Percentiles rank a stretch among this genome's conserved stretches.
These are phyloP conservation scores for Pollenia amentaria DNA, from an alignment of 2,888 invertebrate genomes.

Conservation along the genomic window DNA sequence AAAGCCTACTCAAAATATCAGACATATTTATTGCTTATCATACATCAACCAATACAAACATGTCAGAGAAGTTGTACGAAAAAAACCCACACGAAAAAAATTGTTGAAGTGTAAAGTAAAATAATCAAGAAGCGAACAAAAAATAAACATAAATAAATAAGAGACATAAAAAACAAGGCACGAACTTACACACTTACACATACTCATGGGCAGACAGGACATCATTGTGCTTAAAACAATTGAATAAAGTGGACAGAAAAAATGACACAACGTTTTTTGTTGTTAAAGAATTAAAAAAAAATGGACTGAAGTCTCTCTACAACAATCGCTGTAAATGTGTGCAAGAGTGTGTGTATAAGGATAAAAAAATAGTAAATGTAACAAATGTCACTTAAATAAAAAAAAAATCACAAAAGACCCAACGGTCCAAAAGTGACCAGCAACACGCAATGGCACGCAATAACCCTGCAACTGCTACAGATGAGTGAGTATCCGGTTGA, in stretches of 20 bases:
- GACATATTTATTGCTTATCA: slow-evolving; percentile 77
- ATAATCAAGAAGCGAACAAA: slow-evolving; percentile 62
- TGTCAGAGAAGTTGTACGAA: slow-evolving; percentile 45
- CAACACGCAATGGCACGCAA: slow-evolving; percentile 64
- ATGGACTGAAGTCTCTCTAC: slow-evolving; percentile 7
- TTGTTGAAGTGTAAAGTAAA: slow-evolving; percentile 68
- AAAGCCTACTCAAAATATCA: slow-evolving; percentile 57
- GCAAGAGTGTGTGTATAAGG: slow-evolving; percentile 5
- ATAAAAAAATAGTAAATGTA: slow-evolving; percentile 32
- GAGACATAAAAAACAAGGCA: background rate
- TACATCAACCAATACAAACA: slow-evolving; percentile 74
- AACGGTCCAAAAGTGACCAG: slow-evolving; percentile 66
- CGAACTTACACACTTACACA: background rate
- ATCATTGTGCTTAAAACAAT: slow-evolving; percentile 60
- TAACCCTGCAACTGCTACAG: slow-evolving; percentile 49
- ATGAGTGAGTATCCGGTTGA: slow-evolving; percentile 59
- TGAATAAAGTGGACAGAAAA: slow-evolving; percentile 64
- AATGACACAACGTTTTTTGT: slow-evolving; percentile 56
- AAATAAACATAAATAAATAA: slow-evolving; percentile 41
- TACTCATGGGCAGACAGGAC: background rate
- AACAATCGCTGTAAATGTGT: slow-evolving; percentile 6
- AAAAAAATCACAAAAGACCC: slow-evolving; percentile 72
- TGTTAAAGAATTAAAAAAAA: slow-evolving; percentile 7
- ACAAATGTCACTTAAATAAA: slow-evolving; percentile 71
- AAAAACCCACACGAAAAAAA: slow-evolving; percentile 38